phyloP scores from a whole-genome alignment of 2,888 invertebrate genomes.

The Lordiphosa andalusiaca region DNA sequence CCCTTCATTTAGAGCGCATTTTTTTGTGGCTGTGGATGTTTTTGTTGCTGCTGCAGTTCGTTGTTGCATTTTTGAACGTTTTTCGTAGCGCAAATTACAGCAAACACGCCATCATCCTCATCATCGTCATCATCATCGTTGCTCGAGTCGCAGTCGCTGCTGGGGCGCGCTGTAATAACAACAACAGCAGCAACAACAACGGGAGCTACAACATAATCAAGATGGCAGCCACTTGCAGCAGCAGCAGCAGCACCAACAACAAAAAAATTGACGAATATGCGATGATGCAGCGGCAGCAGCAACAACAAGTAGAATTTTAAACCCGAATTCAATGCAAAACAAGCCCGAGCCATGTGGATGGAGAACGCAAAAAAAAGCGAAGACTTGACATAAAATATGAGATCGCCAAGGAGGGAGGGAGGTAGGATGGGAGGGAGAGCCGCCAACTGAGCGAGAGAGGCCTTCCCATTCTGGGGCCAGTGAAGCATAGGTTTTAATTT shows the following conservation, averaged over 20 bases:
- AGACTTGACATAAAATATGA: slow-evolving; percentile 72
- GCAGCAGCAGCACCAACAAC: slow-evolving; percentile 32
- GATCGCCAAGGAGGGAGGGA: slow-evolving; percentile 35
- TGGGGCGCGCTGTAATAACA: slow-evolving; percentile 47
- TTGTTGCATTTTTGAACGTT: slow-evolving; percentile 75
- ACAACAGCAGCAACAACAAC: slow-evolving; percentile 42
- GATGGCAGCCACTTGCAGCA: slow-evolving; percentile 72
- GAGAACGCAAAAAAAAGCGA: slow-evolving; percentile 43
- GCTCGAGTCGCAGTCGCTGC: slow-evolving; percentile 38
- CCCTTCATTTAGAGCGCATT: slow-evolving; percentile 74
- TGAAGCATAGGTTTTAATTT: slow-evolving; percentile 74
- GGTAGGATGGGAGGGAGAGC: slow-evolving; percentile 23
- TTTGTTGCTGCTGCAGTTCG: slow-evolving; percentile 46
- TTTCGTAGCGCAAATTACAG: slow-evolving; percentile 78
- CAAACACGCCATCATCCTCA: slow-evolving; percentile 76
- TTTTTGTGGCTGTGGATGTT: slow-evolving; percentile 46
- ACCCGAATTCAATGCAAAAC: slow-evolving; percentile 75
- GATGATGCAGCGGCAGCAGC: slow-evolving; percentile 45
- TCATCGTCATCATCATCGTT: slow-evolving; percentile 50
- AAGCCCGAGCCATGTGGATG: slow-evolving; percentile 42
- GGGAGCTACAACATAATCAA: slow-evolving; percentile 67
- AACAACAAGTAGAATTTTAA: slow-evolving; percentile 68
- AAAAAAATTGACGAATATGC: slow-evolving; percentile 66
- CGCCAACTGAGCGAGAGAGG: slow-evolving; percentile 16
- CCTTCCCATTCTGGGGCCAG: slow-evolving; percentile 31